Evolutionary conservation across 2,797 vertebrate genomes (phyloP), one percentile per base, ranked within the genome.

Genomic region (Hemitrygon akajei): DNA sequence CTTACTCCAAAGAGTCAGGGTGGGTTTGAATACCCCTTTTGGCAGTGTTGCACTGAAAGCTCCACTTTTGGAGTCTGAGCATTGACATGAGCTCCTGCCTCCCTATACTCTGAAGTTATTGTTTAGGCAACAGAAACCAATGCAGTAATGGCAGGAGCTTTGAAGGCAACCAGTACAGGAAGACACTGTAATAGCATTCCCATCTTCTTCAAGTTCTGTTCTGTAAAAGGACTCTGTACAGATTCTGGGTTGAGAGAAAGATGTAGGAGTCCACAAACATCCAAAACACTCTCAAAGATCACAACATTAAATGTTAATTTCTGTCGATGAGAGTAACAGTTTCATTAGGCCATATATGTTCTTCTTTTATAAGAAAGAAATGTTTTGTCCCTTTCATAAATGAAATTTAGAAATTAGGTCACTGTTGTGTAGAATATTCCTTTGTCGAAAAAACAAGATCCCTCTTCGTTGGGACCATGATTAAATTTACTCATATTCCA

Each of bases 351-450:
- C 47, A 93, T 27, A 14, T 56, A 56, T 75, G 3, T 18, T 47
- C 47, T 47, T 47, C 27, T 75, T 76, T 47, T 69, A 63, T 37
- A 37, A 20, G 34, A 93, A 93, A 93, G 40, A 93, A 30, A 75
- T 93, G 73, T 40, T 30, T 76, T 56, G 71, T 56, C 69, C 66
- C 91, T 93, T 75, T 73, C 16, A 37, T 6, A 47, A 93, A 93
- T 22, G 37, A 75, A 71, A 56, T 73, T 93, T 40, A 47, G 91
- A 93, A 71, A 76, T 93, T 56, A 93, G 69, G 69, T 76, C 69
- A 73, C 71, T 58, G 91, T 37, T 76, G 73, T 93, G 69, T 37
- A 58, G 91, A 56, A 93, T 71, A 75, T 93, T 93, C 69, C 69
- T 93, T 27, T 76, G 91, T 76, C 91, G 25, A 76, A 56, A 58